Evolutionary conservation across 2,797 vertebrate species (phyloP).

Genomic region (Pseudochirops corinnae): DNA sequence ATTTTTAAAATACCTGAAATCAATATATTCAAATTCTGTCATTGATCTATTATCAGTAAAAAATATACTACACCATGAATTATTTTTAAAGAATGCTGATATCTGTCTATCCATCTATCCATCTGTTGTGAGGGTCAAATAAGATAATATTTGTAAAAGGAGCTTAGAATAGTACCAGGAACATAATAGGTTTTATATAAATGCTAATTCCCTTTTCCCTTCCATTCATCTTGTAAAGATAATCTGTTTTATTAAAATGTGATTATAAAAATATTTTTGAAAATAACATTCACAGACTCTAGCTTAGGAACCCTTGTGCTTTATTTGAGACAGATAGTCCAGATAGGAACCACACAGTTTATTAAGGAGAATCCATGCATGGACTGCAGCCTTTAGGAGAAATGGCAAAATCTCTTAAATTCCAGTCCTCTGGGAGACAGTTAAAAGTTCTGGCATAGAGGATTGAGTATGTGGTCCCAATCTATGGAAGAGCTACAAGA

Average conservation of each 20-base stretch:
- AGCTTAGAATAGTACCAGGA: accelerated
- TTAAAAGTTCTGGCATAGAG: neutral
- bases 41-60: neutral
- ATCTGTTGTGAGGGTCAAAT: neutral
- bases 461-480: no score
- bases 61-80: neutral
- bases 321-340: neutral
- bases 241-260: neutral
- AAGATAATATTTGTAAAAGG: neutral
- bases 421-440: neutral
- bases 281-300: neutral
- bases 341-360: neutral
- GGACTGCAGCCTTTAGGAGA: neutral
- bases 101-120: neutral
- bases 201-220: neutral
- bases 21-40: neutral
- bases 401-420: neutral
- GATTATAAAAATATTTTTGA: neutral
- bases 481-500: neutral
- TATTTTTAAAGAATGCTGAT: neutral
- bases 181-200: neutral
- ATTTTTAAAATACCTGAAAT: neutral
- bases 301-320: neutral
- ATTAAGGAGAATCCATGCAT: neutral
- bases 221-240: neutral